Conservation (phyloP, 2,888 invertebrate genomes). For the Conchocele bisecta region DNA sequence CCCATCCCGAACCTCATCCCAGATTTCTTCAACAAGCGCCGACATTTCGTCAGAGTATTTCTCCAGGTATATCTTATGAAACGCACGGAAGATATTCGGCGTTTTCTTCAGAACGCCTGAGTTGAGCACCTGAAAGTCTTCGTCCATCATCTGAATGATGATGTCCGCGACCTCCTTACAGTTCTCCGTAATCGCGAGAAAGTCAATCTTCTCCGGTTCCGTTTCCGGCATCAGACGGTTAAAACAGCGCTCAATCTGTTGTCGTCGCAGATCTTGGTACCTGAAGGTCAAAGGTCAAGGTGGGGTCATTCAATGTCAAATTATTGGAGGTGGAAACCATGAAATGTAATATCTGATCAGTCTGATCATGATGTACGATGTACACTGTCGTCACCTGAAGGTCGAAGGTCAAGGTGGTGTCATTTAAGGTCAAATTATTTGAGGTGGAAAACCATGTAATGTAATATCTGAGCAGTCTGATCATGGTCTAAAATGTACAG, state of each 20-base stretch:
- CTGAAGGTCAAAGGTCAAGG: too few relatives aligned
- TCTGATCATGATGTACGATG: too few relatives aligned
- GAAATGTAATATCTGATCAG: too few relatives aligned
- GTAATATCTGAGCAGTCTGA: too few relatives aligned
- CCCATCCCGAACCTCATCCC: conserved; percentile 72
- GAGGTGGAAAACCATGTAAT: too few relatives aligned
- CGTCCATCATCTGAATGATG: conserved; percentile 78
- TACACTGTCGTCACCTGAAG: too few relatives aligned
- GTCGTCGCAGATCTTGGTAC: conserved; percentile 69
- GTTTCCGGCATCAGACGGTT: conserved; percentile 67
- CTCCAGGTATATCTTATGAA: conserved; percentile 78
- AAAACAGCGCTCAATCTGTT: conserved; percentile 74
- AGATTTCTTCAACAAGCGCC: conserved; percentile 74
- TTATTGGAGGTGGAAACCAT: too few relatives aligned
- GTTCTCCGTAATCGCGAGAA: conserved; percentile 69
- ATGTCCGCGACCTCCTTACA: conserved; percentile 68
- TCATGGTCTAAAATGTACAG: too few relatives aligned
- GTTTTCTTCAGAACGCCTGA: conserved; percentile 77
- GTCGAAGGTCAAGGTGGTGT: too few relatives aligned
- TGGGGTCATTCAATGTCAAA: too few relatives aligned
- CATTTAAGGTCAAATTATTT: too few relatives aligned
- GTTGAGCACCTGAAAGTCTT: conserved; percentile 77
- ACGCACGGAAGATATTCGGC: conserved; percentile 71
- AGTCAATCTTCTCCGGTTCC: conserved; percentile 64
- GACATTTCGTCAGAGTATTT: conserved; percentile 79